A percentile compares a stretch with the other conserved stretches of the same genome.
Conservation (phyloP, 2,888 invertebrate genomes). For the Trilocha varians region DNA sequence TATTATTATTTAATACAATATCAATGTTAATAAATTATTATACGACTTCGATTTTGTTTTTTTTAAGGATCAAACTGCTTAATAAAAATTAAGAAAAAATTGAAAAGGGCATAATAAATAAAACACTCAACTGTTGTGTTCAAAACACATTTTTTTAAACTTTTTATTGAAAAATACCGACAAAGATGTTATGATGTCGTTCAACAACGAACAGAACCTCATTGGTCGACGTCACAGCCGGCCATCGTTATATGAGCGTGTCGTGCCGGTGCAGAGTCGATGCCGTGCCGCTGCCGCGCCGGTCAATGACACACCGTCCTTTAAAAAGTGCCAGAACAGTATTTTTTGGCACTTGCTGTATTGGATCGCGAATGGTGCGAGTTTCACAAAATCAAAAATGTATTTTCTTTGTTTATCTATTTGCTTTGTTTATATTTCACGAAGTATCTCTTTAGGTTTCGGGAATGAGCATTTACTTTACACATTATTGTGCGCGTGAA, state of each 20-base stretch:
- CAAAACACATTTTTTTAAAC: constrained; percentile 69
- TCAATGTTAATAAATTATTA: background rate
- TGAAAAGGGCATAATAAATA: constrained; percentile 6
- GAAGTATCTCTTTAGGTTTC: background rate
- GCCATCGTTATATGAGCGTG: no score
- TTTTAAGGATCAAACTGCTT: no score
- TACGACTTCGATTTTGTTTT: background rate
- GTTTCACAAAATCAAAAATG: background rate
- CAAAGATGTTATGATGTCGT: constrained; percentile 54
- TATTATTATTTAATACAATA: no score
- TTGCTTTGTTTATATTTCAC: background rate
- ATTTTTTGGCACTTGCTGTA: background rate
- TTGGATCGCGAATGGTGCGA: background rate
- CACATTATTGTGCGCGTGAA: background rate
- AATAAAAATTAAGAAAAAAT: background rate
- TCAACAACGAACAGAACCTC: constrained; percentile 11
- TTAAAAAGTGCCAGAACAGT: background rate
- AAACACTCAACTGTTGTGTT: constrained; percentile 65
- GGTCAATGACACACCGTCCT: background rate
- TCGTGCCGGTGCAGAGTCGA: background rate
- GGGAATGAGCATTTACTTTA: background rate
- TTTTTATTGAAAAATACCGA: constrained; percentile 69
- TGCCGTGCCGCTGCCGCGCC: background rate
- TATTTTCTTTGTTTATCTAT: background rate
- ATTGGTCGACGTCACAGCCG: background rate